A percentile compares a stretch with the other conserved stretches of the same genome.
These are phyloP conservation scores for Camelus bactrianus DNA, from an alignment of 2,113 vertebrate genomes.

Conservation along the genomic window DNA sequence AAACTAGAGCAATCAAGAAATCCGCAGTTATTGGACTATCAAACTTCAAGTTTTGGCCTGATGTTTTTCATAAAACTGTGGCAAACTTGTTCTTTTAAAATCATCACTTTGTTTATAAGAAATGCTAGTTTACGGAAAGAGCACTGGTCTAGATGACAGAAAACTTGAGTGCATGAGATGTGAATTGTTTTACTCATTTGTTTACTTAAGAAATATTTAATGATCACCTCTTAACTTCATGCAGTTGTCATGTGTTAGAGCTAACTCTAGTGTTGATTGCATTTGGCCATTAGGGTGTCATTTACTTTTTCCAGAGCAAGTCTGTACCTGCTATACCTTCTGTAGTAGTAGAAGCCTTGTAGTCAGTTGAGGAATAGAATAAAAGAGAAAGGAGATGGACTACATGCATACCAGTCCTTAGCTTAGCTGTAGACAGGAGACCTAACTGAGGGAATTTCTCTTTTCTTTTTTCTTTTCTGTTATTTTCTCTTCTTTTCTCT, in stretches of 20 bases:
- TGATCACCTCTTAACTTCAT: background rate
- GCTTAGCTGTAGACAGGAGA: background rate
- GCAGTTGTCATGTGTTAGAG: background rate
- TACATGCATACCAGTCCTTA: background rate
- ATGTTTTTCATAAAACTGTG: background rate
- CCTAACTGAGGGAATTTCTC: background rate
- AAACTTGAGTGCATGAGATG: background rate
- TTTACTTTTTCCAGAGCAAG: background rate
- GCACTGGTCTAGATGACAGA: background rate
- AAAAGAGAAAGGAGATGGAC: constrained; percentile 1
- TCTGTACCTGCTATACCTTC: too few relatives aligned
- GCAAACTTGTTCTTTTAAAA: background rate
- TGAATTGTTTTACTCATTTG: constrained; percentile 5
- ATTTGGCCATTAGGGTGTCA: background rate
- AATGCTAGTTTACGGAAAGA: background rate
- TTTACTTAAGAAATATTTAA: background rate
- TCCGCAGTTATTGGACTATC: background rate
- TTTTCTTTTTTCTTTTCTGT: background rate
- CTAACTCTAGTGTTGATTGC: background rate
- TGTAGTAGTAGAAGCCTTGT: background rate
- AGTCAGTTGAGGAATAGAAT: background rate
- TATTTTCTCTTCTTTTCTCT: background rate
- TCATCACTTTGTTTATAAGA: background rate
- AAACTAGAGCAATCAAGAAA: background rate
- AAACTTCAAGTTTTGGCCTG: background rate